Evolutionary conservation across 2,113 vertebrate species (phyloP), one percentile per base, ranked within the genome.

Genomic region (Steatornis caripensis): DNA sequence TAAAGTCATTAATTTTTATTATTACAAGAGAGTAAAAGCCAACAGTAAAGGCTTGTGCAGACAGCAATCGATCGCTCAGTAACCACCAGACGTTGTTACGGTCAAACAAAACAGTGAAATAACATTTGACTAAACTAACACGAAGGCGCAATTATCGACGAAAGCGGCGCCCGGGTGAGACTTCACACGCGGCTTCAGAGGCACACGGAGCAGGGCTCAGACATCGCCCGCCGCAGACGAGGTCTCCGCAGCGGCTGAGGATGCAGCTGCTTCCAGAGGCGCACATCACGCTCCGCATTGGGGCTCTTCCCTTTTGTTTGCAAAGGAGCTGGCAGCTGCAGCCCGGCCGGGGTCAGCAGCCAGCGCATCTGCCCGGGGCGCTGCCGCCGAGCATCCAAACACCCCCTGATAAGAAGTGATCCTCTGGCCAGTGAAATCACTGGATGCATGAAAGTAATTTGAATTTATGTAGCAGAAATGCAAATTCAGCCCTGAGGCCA

Each of bases 401-500:
- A 26, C 24, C 18, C 37, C 36, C 58, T 1, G 8, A 24, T 17
- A 41, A 11, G 9, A 37, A 75, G 58, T 0, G 37, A 60, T 46
- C 11, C 61, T 60, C 80, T 55, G 55, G 60, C 69, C 70, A 39
- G 21, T 18, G 49, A 54, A 82, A 79, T 32, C 15, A 6, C 61
- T 79, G 62, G 58, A 85, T 71, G 16, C 30, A 77, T 29, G 57
- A 76, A 19, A 32, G 20, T 24, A 36, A 94, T 91, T 86, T 89
- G 88, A 88, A 96, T 91, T 95, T 94, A 43, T 48, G 83, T 15
- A 90, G 62, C 43, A 92, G 90, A 90, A 96, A 94, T 85, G 87
- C 87, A 90, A 94, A 95, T 96, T 30, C 45, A 69, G 75, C 92
- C 95, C 92, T 1, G 51, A 77, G 92, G 92, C 75, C 39, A 5